Percentiles rank a stretch among this genome's conserved stretches.
These are phyloP conservation scores for Macroglossus sobrinus DNA, from an alignment of 2,113 vertebrate genomes.

Conservation along the genomic window DNA sequence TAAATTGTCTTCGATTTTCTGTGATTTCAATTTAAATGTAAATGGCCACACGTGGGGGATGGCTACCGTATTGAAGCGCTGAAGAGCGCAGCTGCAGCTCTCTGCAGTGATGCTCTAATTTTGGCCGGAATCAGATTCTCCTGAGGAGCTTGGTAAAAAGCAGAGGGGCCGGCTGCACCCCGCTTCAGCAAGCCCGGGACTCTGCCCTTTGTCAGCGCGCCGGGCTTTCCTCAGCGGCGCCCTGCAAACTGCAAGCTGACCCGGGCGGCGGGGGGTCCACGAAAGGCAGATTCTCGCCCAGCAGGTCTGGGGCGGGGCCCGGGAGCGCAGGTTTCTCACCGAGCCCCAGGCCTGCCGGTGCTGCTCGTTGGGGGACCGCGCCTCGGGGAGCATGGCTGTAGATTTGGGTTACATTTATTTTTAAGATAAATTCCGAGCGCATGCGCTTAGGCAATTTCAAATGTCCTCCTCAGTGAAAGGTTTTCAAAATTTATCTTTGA, in stretches of 20 bases:
- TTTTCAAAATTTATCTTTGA: not conserved
- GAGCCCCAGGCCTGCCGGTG: not conserved
- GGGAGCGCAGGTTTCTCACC: not conserved
- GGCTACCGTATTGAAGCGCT: not conserved
- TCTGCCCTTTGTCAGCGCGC: not conserved
- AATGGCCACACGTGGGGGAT: not conserved
- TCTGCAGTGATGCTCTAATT: not conserved
- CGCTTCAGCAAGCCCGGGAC: not conserved
- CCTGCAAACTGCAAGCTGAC: not conserved
- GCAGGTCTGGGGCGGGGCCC: not conserved
- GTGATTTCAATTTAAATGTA: not conserved
- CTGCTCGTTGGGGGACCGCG: not conserved
- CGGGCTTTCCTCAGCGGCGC: not conserved
- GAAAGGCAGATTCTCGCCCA: not conserved
- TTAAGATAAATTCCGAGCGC: not conserved
- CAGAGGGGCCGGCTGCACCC: not conserved
- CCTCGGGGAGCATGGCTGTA: not conserved
- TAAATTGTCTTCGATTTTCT: not conserved
- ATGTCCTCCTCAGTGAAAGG: not conserved
- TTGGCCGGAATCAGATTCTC: not conserved
- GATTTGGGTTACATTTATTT: not conserved
- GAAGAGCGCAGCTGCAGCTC: not conserved
- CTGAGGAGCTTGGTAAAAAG: not conserved
- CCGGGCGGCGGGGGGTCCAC: not conserved
- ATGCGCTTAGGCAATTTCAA: conserved; percentile 16